phyloP scores from a whole-genome alignment of 1,140 invertebrate species.

The Pachypeltis micranthus region DNA sequence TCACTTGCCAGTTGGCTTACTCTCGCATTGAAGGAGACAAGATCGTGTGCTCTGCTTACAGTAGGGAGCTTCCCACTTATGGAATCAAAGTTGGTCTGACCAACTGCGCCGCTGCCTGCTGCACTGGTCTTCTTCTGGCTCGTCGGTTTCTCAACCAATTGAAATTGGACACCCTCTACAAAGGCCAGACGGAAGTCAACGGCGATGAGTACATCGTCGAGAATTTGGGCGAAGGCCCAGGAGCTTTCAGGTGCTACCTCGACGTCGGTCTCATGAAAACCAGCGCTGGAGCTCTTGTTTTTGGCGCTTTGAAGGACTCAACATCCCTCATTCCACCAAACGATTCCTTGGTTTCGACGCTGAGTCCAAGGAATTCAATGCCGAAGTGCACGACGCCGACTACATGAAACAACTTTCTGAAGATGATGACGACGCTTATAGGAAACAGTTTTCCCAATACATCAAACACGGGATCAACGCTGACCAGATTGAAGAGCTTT shows the following conservation, averaged over 20 bases:
- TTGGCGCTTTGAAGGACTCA: conserved; percentile 98
- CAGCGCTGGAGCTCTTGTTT: conserved; percentile 92
- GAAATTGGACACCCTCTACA: conserved; percentile 81
- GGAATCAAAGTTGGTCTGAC: conserved; percentile 94
- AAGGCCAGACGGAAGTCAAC: conserved; percentile 76
- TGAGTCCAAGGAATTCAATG: conserved; percentile 86
- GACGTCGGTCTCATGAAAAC: conserved; percentile 95
- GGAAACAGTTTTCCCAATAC: conserved; percentile 93
- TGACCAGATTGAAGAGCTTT: conserved; percentile 86
- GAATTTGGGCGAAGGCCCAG: conserved; percentile 80
- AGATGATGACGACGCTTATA: conserved; percentile 92
- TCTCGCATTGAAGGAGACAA: conserved; percentile 95
- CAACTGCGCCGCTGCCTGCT: conserved; percentile 98
- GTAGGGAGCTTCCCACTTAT: conserved; percentile 90
- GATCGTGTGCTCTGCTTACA: conserved; percentile 92
- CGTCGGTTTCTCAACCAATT: conserved; percentile 76
- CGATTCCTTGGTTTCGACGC: conserved; percentile 94
- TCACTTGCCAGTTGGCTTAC: conserved; percentile 96
- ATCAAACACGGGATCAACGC: conserved; percentile 75
- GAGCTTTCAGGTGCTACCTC: conserved; percentile 92
- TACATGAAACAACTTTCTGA: conserved; percentile 91
- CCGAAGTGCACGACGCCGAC: conserved; percentile 91
- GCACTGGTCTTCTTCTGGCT: conserved; percentile 92
- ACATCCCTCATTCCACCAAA: conserved; percentile 93
- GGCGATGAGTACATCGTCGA: conserved; percentile 95